A percentile compares a stretch with the other conserved stretches of the same genome.
phyloP scores from a whole-genome alignment of 2,797 vertebrate genomes.

The Anniella stebbinsi region DNA sequence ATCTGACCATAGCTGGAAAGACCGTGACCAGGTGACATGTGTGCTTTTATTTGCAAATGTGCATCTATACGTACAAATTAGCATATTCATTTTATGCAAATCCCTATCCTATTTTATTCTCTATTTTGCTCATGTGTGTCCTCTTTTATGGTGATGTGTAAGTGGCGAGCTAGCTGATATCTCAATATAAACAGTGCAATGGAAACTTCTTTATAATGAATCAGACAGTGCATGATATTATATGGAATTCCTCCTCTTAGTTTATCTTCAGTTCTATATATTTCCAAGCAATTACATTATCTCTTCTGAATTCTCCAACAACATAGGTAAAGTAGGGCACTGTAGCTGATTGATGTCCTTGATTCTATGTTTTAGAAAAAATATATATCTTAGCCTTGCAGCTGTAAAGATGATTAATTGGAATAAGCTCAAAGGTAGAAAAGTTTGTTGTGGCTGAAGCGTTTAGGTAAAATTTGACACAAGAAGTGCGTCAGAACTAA shows the following conservation, averaged over 20 bases:
- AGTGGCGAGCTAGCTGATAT: background rate
- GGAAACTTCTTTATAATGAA: background rate
- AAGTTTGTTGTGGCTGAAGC: background rate
- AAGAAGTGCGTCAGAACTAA: constrained; percentile 35
- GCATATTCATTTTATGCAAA: background rate
- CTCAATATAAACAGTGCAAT: background rate
- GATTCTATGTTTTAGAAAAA: constrained; percentile 20
- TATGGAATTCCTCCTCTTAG: background rate
- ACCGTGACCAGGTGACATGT: too few species aligned
- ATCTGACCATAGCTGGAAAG: too few species aligned
- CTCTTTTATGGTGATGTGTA: background rate
- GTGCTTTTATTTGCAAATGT: background rate
- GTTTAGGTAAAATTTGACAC: background rate
- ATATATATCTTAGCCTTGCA: background rate
- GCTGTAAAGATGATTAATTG: constrained; percentile 23
- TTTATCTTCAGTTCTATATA: background rate
- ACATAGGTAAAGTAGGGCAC: background rate
- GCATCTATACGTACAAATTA: background rate
- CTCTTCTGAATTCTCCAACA: background rate
- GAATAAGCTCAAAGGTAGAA: constrained; percentile 41
- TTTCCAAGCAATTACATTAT: constrained; percentile 2
- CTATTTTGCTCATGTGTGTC: background rate
- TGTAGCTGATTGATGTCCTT: background rate
- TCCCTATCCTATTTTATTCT: background rate
- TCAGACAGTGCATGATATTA: background rate